Base-by-base conservation (phyloP, 2,797 vertebrate species). In the Ctenopoma multispine region DNA sequence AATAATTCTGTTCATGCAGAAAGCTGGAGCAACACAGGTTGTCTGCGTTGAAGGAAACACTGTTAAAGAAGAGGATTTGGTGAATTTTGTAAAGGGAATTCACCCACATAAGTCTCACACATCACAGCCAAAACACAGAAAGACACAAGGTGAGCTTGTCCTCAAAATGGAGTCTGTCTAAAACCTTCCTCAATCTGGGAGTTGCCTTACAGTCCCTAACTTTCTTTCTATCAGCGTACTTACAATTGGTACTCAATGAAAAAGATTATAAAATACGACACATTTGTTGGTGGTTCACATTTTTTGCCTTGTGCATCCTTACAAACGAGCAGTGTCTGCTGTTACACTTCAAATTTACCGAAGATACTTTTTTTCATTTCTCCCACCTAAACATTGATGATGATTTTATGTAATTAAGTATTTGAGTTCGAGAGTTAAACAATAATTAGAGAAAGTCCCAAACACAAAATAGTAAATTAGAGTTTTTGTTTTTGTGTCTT, bases 1-100 rank as follows among this genome's bases (percentile, higher is more conserved):
- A 76, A 90, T 80, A 71, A 86, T 83, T 83, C 65, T 83, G 31
- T 63, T 83, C 83, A 79, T 63, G 79, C 65, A 73, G 68, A 81
- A 84, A 74, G 73, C 48, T 63, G 61, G 38, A 56, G 69, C 59
- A 62, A 77, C 49, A 54, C 46, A 69, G 75, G 63, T 50, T 53
- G 74, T 9, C 64, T 58, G 65, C 63, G 75, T 81, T 82, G 47
- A 83, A 83, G 79, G 72, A 69, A 84, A 81, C 74, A 74, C 49
- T 49, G 77, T 77, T 87, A 75, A 88, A 71, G 48, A 56, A 5
- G 49, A 61, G 82, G 82, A 83, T 90, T 90, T 88, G 66, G 55
- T 38, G 54, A 75, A 31, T 31, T 38, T 13, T 11, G 36, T 9
- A 51, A 74, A 49, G 65, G 82, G 89, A 84, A 83, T 85, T 88